Evolutionary conservation across 2,888 invertebrate genomes (phyloP).

Genomic region (Cosmorhoe ocellata): DNA sequence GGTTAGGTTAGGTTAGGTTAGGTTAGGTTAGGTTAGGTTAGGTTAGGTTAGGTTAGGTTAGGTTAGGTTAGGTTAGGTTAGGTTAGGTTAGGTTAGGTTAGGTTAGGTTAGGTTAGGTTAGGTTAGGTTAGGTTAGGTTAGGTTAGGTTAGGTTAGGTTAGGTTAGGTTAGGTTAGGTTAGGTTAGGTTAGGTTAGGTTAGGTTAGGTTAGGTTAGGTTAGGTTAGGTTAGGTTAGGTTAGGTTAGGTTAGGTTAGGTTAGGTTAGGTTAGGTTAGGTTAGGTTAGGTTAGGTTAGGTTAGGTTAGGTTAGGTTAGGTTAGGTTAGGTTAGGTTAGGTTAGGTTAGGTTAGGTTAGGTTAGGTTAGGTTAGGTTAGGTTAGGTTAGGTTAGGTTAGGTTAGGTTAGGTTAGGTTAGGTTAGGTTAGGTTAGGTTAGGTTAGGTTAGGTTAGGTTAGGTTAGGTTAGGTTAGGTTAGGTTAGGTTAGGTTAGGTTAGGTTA

Average conservation of each 20-base stretch:
- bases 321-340: not conserved
- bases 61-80: slow-evolving; percentile 29
- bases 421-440: slow-evolving; percentile 34
- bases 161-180: slow-evolving; percentile 30
- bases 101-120: slow-evolving; percentile 30
- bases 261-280: not conserved
- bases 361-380: not conserved
- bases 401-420: slow-evolving; percentile 33
- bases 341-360: not conserved
- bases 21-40: slow-evolving; percentile 9
- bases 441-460: slow-evolving; percentile 30
- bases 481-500: slow-evolving; percentile 34
- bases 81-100: slow-evolving; percentile 35
- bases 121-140: slow-evolving; percentile 25
- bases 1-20: slow-evolving; percentile 11
- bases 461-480: slow-evolving; percentile 34
- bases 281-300: not conserved
- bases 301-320: not conserved
- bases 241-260: slow-evolving; percentile 33
- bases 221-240: slow-evolving; percentile 35
- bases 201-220: slow-evolving; percentile 36
- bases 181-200: slow-evolving; percentile 36
- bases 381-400: slow-evolving; percentile 24
- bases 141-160: slow-evolving; percentile 25
- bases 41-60: slow-evolving; percentile 8